Evolutionary conservation across 2,888 invertebrate species (phyloP).

Genomic region (Pandemis corylana): DNA sequence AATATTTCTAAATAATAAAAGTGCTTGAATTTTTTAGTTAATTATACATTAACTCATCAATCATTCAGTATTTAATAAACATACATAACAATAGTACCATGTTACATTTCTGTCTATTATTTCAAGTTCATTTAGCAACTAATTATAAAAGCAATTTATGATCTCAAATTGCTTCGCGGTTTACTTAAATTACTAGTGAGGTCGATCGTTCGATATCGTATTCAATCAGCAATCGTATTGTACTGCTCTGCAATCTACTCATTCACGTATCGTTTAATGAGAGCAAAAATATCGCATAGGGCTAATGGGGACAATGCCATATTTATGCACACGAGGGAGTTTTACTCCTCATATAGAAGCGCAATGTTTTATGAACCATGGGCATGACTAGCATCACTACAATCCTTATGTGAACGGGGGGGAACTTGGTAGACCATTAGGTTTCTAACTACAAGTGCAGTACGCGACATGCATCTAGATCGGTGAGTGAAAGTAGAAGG

Average conservation of each 20-base stretch:
- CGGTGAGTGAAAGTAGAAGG: background rate
- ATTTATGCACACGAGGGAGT: constrained; percentile 55
- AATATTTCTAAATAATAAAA: too few relatives aligned
- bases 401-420: background rate
- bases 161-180: background rate
- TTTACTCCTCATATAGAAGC: constrained; percentile 55
- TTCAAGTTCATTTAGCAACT: background rate
- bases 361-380: constrained; percentile 46
- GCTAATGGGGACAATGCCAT: constrained; percentile 58
- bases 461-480: background rate
- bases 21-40: too few relatives aligned
- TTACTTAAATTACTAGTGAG: background rate
- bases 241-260: constrained; percentile 32
- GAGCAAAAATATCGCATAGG: constrained; percentile 36
- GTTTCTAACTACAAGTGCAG: background rate
- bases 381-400: constrained; percentile 43
- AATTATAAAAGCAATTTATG: constrained; percentile 1
- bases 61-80: too few relatives aligned
- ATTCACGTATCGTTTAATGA: constrained; percentile 41
- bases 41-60: too few relatives aligned
- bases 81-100: background rate
- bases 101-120: background rate
- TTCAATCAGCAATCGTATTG: background rate
- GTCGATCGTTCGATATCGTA: background rate
- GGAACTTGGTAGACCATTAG: background rate